Conservation (phyloP, 2,113 vertebrate genomes). For the Orientallactaga bullata region DNA sequence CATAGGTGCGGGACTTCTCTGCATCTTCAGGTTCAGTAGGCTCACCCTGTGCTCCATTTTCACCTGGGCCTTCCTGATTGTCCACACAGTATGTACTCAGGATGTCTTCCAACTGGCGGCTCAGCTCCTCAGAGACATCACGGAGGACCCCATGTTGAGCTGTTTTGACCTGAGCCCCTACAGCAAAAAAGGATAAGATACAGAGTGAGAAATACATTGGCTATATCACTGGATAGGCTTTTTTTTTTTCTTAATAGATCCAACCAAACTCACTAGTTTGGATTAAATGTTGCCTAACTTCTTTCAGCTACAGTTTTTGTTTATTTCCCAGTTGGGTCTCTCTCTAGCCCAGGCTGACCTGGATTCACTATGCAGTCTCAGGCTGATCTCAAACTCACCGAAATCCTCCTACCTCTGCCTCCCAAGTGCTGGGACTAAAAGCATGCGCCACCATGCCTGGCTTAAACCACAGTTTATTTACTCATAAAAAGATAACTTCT, state of each 20-base stretch:
- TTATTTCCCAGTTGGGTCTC: neutral
- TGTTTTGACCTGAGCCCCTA: slow-evolving; percentile 81
- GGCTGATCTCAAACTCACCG: neutral
- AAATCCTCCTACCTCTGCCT: no score
- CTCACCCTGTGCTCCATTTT: slow-evolving; percentile 86
- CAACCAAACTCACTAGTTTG: neutral
- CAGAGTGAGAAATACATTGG: neutral
- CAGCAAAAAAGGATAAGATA: neutral
- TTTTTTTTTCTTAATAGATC: neutral
- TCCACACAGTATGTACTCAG: slow-evolving; percentile 95
- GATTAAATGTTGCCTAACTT: neutral
- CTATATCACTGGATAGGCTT: neutral
- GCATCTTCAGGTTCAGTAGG: slow-evolving; percentile 85
- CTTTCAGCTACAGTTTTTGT: neutral
- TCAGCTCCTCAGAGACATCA: slow-evolving; percentile 96
- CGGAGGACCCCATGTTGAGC: slow-evolving; percentile 76
- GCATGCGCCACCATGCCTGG: no score
- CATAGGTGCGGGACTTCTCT: slow-evolving; percentile 84
- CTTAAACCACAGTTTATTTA: no score
- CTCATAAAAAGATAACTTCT: no score
- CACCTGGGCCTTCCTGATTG: slow-evolving; percentile 86
- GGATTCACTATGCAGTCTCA: no score
- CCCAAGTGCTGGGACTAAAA: no score
- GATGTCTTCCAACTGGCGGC: slow-evolving; percentile 96
- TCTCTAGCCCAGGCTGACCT: neutral